Evolutionary conservation across 92 coral and sea anemone genomes (phyloP).

Genomic region (Meandrina meandrites): DNA sequence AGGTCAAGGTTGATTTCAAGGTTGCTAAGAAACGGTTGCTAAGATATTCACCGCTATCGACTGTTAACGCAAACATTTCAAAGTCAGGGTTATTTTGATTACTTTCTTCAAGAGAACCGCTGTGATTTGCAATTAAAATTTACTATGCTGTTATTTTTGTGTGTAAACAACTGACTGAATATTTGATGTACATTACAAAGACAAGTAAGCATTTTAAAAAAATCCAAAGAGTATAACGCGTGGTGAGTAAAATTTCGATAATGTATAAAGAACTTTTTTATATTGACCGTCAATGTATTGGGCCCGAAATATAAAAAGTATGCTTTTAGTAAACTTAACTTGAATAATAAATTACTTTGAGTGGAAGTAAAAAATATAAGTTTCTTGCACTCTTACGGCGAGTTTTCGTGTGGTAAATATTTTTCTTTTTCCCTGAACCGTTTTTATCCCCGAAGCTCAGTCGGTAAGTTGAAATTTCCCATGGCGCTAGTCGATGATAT

Average conservation of each 20-base stretch:
- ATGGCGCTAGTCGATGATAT: not conserved
- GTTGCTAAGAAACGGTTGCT: not conserved
- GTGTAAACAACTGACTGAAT: too few species aligned
- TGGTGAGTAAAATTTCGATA: not conserved
- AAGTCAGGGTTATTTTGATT: not conserved
- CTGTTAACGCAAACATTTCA: not conserved
- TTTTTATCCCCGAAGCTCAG: not conserved
- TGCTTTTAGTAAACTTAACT: not conserved
- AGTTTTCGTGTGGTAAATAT: not conserved
- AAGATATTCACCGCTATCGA: not conserved
- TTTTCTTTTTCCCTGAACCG: not conserved
- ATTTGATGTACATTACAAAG: too few species aligned
- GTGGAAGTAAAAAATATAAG: not conserved
- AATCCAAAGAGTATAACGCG: not conserved
- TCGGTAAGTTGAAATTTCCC: not conserved
- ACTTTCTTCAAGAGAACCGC: not conserved
- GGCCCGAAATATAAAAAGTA: not conserved
- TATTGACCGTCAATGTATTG: not conserved
- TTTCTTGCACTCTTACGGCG: not conserved
- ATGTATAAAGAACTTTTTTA: not conserved
- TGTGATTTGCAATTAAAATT: not conserved
- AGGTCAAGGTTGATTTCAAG: not conserved
- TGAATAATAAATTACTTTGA: not conserved
- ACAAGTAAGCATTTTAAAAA: not conserved
- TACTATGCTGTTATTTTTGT: too few species aligned